These are phyloP conservation scores for Idris sp. DNA, from an alignment of 1,140 invertebrate genomes.

Conservation along the genomic window DNA sequence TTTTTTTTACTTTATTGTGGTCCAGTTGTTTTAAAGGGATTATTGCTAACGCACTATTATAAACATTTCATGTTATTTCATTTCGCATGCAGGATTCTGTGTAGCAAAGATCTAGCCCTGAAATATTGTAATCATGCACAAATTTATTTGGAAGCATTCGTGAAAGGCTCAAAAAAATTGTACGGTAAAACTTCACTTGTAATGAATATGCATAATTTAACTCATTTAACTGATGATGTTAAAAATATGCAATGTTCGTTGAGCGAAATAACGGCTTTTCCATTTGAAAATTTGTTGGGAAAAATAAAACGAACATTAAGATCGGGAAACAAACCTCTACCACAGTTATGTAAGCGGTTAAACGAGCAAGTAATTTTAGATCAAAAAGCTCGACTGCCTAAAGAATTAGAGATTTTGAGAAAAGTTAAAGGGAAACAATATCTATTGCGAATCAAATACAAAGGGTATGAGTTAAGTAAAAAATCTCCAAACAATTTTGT, in stretches of 20 bases:
- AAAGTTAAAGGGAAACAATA: no score
- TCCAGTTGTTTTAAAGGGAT: background rate
- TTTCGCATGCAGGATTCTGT: no score
- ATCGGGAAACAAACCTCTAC: background rate
- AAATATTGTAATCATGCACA: no score
- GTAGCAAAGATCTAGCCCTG: no score
- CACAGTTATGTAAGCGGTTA: background rate
- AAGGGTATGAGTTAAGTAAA: no score
- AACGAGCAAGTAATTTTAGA: background rate
- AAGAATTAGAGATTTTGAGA: no score
- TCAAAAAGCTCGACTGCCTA: no score
- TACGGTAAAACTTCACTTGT: no score
- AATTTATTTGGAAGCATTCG: no score
- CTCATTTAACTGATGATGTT: conserved; percentile 10
- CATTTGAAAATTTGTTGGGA: conserved; percentile 17
- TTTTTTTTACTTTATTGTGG: conserved; percentile 6
- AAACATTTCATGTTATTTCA: background rate
- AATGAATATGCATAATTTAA: conserved; percentile 9
- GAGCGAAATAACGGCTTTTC: conserved; percentile 9
- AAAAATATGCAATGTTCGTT: conserved; percentile 9
- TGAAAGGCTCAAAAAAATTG: no score
- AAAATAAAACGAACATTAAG: background rate
- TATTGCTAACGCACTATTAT: background rate
- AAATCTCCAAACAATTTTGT: no score
- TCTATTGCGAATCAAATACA: no score